phyloP scores from a whole-genome alignment of 2,113 vertebrate genomes.

The Tringa solitaria region DNA sequence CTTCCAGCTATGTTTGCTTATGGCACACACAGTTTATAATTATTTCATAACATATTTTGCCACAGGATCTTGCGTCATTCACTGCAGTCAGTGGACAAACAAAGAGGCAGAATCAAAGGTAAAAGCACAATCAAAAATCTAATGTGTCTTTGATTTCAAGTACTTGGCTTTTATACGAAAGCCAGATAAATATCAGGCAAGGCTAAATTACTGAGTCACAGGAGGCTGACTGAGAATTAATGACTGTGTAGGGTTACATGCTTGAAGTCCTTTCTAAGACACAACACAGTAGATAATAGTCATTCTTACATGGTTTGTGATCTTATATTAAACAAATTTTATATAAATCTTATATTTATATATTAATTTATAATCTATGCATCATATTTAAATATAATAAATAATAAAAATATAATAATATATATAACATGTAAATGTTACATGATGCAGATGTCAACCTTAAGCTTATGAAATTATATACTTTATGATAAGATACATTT shows the following conservation, averaged over 20 bases:
- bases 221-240: not conserved
- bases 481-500: not conserved
- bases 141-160: not conserved
- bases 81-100: not conserved
- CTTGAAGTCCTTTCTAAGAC: not conserved
- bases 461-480: not conserved
- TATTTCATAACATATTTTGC: not conserved
- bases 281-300: not conserved
- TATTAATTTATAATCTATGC: not conserved
- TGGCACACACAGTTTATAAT: not conserved
- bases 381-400: not conserved
- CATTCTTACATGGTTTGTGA: not conserved
- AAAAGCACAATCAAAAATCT: not conserved
- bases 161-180: not conserved
- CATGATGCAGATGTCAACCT: not conserved
- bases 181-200: not conserved
- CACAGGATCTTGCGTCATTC: not conserved
- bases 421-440: not conserved
- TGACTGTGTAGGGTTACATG: rapidly evolving
- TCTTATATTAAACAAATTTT: not conserved
- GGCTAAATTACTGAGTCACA: not conserved
- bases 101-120: not conserved
- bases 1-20: not conserved
- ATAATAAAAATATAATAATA: not conserved
- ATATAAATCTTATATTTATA: not conserved